phyloP scores from a whole-genome alignment of 2,113 vertebrate genomes.

The Rhinopomastus cyanomelas region DNA sequence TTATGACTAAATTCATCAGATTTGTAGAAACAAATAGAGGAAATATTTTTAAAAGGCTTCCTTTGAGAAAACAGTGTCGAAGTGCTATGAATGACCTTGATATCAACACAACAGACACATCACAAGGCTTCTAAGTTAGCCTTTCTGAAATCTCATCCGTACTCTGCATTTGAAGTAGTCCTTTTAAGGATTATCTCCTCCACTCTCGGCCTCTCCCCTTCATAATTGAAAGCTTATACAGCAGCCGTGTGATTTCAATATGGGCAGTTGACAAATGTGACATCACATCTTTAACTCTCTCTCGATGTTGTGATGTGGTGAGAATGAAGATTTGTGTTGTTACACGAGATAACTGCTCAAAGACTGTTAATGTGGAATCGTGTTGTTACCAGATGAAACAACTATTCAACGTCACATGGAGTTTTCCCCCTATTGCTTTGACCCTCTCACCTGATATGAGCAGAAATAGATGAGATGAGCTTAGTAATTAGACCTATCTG shows the following conservation, averaged over 20 bases:
- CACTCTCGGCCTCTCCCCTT: neutral
- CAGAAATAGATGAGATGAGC: neutral
- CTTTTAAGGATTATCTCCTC: slow-evolving; percentile 35
- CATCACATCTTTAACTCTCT: neutral
- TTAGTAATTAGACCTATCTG: neutral
- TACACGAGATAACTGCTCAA: neutral
- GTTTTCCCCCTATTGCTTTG: neutral
- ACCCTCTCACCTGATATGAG: neutral
- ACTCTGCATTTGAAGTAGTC: slow-evolving; percentile 27
- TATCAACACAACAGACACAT: slow-evolving; percentile 13
- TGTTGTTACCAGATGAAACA: neutral
- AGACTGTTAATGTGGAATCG: neutral
- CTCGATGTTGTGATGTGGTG: neutral
- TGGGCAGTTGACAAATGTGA: neutral
- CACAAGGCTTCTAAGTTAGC: slow-evolving; percentile 9
- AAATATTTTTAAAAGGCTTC: slow-evolving; percentile 17
- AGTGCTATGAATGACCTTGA: slow-evolving; percentile 25
- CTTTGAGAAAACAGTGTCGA: neutral
- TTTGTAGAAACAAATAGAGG: slow-evolving; percentile 8
- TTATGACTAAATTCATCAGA: neutral
- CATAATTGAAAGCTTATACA: slow-evolving; percentile 43
- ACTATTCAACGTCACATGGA: neutral
- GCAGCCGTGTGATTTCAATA: neutral
- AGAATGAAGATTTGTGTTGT: neutral
- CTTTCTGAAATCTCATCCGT: slow-evolving; percentile 21